A percentile compares a stretch with the other conserved stretches of the same genome.
These are phyloP conservation scores for Ametastegia equiseti DNA, from an alignment of 2,888 invertebrate species.

Conservation along the genomic window DNA sequence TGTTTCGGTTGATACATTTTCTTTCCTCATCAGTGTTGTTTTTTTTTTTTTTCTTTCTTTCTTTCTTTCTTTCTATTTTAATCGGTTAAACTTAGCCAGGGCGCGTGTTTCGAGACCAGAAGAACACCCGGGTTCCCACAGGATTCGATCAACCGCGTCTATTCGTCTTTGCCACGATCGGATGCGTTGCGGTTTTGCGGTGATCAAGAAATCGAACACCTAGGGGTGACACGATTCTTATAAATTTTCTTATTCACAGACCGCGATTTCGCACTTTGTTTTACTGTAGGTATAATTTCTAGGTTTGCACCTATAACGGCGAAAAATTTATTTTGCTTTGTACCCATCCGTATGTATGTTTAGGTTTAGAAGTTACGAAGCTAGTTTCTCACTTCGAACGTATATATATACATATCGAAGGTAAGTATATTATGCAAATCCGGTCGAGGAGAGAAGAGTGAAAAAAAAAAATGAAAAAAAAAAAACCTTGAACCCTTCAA, in stretches of 20 bases:
- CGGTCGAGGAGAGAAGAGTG: constrained; percentile 16
- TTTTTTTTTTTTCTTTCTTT: too few relatives aligned
- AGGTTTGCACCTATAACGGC: too few relatives aligned
- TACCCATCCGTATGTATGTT: too few relatives aligned
- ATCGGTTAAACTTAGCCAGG: neutral
- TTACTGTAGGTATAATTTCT: neutral
- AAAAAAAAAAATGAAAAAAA: constrained; percentile 42
- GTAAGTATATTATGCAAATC: constrained; percentile 20
- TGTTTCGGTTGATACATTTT: too few relatives aligned
- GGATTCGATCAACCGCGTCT: constrained; percentile 17
- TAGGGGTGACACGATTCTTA: neutral
- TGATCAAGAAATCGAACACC: constrained; percentile 1
- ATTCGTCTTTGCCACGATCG: neutral
- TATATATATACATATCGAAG: too few relatives aligned
- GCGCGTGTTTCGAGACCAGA: constrained; percentile 22
- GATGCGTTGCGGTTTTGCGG: constrained; percentile 36
- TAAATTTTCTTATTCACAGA: neutral
- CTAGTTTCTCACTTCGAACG: neutral
- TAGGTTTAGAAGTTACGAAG: neutral
- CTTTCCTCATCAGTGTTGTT: too few relatives aligned
- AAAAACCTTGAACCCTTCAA: constrained; percentile 52
- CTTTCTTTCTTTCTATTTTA: too few relatives aligned
- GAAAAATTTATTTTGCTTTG: too few relatives aligned
- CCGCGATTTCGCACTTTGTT: constrained; percentile 11
- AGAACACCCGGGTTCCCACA: constrained; percentile 34